These are phyloP conservation scores for Drosophila phalerata DNA, from an alignment of 2,888 invertebrate species.

Conservation along the genomic window DNA sequence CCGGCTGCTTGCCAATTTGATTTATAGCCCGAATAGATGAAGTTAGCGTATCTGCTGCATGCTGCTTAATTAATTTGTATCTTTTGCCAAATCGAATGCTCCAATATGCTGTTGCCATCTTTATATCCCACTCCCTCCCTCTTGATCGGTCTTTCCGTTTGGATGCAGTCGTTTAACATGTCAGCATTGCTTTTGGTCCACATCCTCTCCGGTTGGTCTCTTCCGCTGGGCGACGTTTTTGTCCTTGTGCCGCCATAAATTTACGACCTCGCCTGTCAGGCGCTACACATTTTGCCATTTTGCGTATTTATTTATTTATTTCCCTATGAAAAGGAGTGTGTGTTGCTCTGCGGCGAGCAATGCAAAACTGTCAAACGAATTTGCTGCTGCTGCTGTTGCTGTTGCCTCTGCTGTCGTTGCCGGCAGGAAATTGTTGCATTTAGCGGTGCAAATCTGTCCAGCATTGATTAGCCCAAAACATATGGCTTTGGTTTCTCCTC, in stretches of 20 bases:
- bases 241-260: slow-evolving; percentile 78
- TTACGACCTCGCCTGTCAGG: slow-evolving; percentile 74
- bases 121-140: background rate
- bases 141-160: slow-evolving; percentile 45
- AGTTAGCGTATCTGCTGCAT: slow-evolving; percentile 84
- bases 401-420: slow-evolving; percentile 11
- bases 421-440: slow-evolving; percentile 74
- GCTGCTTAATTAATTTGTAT: slow-evolving; percentile 85
- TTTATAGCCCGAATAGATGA: slow-evolving; percentile 83
- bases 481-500: slow-evolving; percentile 43
- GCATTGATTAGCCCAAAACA: slow-evolving; percentile 63
- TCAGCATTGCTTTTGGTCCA: slow-evolving; percentile 57
- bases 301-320: slow-evolving; percentile 77
- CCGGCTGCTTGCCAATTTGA: slow-evolving; percentile 74
- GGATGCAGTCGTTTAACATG: slow-evolving; percentile 75
- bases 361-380: slow-evolving; percentile 69
- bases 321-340: slow-evolving; percentile 28
- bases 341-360: slow-evolving; percentile 44
- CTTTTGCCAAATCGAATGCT: slow-evolving; percentile 82
- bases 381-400: slow-evolving; percentile 38
- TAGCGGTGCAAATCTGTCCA: slow-evolving; percentile 65
- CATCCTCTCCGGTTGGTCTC: slow-evolving; percentile 38
- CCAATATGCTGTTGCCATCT: slow-evolving; percentile 36
- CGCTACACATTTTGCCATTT: slow-evolving; percentile 71
- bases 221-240: slow-evolving; percentile 73